Evolutionary conservation across 53 echinoderm and acorn worm species (phyloP), one percentile per base, ranked within the genome.

Genomic region (Luidia sarsii): DNA sequence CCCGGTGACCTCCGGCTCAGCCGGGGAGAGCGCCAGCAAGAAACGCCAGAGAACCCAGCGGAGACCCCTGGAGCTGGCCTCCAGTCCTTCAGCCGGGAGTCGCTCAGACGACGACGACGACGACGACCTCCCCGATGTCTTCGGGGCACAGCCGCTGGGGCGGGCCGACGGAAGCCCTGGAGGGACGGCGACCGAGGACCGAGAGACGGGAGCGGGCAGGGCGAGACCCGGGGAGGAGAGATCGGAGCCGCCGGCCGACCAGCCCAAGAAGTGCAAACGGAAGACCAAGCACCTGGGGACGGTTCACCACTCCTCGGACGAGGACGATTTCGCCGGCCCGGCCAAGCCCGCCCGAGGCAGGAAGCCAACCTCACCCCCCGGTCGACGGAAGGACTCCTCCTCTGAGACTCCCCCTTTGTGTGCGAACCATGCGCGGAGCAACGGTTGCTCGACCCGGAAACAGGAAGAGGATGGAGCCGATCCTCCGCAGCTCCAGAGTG

Each of bases 361-460:
- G 23, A 50, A 67, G 36, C 25, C 36, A n/a, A 16, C 16, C 21
- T 29, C 84, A 57, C 64, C 33, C 8, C 39, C 37, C 32, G 48
- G 33, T 10, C 22, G 34, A 70, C 2, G 16, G 38, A 15, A 48
- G 27, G 24, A 38, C 18, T 21, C 24, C 50, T 57, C 65, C 3
- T 70, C 68, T 62, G 71, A 70, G 4, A 21, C 64, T 16, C 82
- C 69, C 0, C 86, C 82, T 70, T n/a, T n/a, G n/a, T n/a, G n/a
- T n/a, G 52, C 86, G 6, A 90, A 86, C 83, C 86, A 90, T 67
- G 79, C 70, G 0, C 79, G 48, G 11, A 79, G 83, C 62, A 83
- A 90, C 50, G 14, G 20, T 36, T 35, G 31, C 21, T 15, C 25
- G 7, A 62, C 62, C 6, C 34, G 24, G 16, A 61, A 77, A 32